Conservation (phyloP, 2,888 invertebrate species). For the Nomada flava region DNA sequence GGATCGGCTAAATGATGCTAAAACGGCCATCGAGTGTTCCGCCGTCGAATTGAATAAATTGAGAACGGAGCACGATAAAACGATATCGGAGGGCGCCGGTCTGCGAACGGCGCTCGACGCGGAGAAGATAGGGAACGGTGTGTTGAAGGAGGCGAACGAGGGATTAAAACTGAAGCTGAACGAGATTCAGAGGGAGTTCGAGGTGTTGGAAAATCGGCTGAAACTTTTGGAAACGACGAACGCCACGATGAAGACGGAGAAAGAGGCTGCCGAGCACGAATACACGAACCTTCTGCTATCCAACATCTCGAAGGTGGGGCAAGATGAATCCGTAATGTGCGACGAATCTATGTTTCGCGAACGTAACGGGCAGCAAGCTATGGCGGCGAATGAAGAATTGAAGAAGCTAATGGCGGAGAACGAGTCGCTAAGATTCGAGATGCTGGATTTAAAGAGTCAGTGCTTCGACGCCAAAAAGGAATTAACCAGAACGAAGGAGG, state of each 20-base stretch:
- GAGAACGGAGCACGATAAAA: constrained; percentile 56
- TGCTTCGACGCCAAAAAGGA: constrained; percentile 45
- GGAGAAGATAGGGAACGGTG: constrained; percentile 25
- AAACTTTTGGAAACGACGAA: constrained; percentile 38
- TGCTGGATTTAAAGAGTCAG: constrained; percentile 51
- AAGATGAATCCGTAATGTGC: constrained; percentile 15
- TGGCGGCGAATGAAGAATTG: constrained; percentile 29
- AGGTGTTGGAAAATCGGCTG: constrained; percentile 44
- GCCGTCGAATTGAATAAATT: constrained; percentile 63
- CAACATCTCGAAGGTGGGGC: constrained; percentile 12
- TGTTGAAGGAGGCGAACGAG: constrained; percentile 44
- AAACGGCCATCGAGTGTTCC: constrained; percentile 63
- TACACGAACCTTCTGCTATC: constrained; percentile 11
- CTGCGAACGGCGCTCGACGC: constrained; percentile 38
- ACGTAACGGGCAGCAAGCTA: not conserved
- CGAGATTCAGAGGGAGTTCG: constrained; percentile 45
- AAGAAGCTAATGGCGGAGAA: constrained; percentile 51
- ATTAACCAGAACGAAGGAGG: constrained; percentile 31
- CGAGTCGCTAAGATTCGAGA: constrained; percentile 62
- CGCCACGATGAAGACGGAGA: constrained; percentile 28
- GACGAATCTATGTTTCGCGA: constrained; percentile 16
- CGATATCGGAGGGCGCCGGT: constrained; percentile 37
- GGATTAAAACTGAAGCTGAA: constrained; percentile 37
- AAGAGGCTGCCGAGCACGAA: constrained; percentile 29
- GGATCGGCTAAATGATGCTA: constrained; percentile 61